These are phyloP conservation scores for Himalopsyche japonica DNA, from an alignment of 2,888 invertebrate species.

Conservation along the genomic window DNA sequence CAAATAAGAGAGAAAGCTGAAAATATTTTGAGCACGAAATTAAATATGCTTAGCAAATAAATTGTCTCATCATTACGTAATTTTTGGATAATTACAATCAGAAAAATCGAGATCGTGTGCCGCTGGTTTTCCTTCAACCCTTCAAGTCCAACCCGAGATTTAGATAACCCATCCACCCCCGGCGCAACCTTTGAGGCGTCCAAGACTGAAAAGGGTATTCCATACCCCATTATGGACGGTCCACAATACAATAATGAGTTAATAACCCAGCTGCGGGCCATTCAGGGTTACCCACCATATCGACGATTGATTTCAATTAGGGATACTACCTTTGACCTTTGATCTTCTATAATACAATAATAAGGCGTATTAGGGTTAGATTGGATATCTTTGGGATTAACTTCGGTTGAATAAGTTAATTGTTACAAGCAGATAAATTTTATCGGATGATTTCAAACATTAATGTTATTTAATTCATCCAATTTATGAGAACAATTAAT, in stretches of 20 bases:
- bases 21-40: too few species aligned
- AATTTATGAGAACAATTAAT: neutral
- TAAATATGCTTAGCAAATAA: too few species aligned
- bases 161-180: constrained; percentile 7
- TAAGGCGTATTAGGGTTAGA: neutral
- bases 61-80: too few species aligned
- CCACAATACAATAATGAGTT: constrained; percentile 38
- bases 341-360: neutral
- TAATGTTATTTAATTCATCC: neutral
- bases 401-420: neutral
- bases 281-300: constrained; percentile 20
- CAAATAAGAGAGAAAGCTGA: too few species aligned
- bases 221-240: constrained; percentile 26
- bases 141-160: neutral
- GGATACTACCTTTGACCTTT: constrained; percentile 3
- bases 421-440: neutral
- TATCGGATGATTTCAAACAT: neutral
- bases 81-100: too few species aligned
- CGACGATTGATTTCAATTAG: neutral
- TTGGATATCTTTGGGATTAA: neutral
- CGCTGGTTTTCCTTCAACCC: neutral
- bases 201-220: constrained; percentile 33
- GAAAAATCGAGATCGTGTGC: neutral
- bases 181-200: constrained; percentile 33
- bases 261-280: constrained; percentile 29